These are phyloP conservation scores for Mycetomoellerius zeteki DNA, from an alignment of 1,140 invertebrate species.

Conservation along the genomic window DNA sequence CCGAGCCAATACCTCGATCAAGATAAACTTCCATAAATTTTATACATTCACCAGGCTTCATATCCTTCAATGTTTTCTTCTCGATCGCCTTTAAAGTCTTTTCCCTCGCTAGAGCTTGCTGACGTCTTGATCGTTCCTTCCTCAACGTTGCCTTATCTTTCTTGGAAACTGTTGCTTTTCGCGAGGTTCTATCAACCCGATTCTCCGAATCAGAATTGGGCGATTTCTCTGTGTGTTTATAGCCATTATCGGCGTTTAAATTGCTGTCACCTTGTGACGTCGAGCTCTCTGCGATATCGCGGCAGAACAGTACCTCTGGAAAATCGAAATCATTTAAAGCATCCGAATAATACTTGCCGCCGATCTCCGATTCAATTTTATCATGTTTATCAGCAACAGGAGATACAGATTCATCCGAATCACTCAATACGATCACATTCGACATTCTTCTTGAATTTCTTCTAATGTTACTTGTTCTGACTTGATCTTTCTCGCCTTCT, in stretches of 20 bases:
- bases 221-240: not conserved
- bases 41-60: constrained; percentile 88
- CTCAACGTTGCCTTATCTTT: constrained; percentile 62
- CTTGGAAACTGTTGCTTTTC: constrained; percentile 28
- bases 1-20: constrained; percentile 83
- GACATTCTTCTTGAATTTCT: constrained; percentile 34
- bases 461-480: too few relatives aligned
- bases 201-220: not conserved
- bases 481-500: too few relatives aligned
- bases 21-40: constrained; percentile 86
- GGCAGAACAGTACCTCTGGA: constrained; percentile 72
- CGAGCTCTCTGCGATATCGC: not conserved
- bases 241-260: not conserved
- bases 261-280: not conserved
- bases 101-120: constrained; percentile 78
- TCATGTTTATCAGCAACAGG: not conserved
- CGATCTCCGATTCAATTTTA: not conserved
- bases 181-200: not conserved
- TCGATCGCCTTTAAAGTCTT: constrained; percentile 82
- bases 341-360: constrained; percentile 12
- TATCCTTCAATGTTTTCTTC: constrained; percentile 77
- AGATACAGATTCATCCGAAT: constrained; percentile 65
- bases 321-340: constrained; percentile 65
- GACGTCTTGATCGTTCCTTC: constrained; percentile 73
- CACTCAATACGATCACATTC: constrained; percentile 71